Percentiles rank a stretch among this genome's conserved stretches.
These are phyloP conservation scores for Atherinosoma microstoma DNA, from an alignment of 2,797 vertebrate species.

Conservation along the genomic window DNA sequence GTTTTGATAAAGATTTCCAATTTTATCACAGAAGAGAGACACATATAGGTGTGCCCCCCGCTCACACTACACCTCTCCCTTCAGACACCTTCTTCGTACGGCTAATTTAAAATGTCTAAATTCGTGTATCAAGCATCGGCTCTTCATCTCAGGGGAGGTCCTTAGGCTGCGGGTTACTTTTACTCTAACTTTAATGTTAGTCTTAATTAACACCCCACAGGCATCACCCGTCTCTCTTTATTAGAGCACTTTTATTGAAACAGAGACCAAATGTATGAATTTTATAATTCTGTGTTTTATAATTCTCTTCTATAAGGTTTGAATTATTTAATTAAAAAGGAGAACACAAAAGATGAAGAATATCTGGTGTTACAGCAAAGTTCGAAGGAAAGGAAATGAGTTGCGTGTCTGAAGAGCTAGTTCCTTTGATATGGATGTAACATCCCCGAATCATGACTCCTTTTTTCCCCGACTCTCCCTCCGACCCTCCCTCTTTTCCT, in stretches of 20 bases:
- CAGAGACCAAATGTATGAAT: constrained; percentile 1
- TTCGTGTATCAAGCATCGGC: constrained; percentile 16
- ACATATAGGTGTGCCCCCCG: background rate
- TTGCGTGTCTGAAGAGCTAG: constrained; percentile 30
- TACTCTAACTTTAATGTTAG: constrained; percentile 54
- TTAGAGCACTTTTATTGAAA: constrained; percentile 18
- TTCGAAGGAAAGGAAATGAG: constrained; percentile 32
- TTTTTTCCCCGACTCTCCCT: constrained; percentile 49
- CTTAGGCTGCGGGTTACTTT: constrained; percentile 46
- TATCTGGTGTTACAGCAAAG: background rate
- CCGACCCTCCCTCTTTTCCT: constrained; percentile 46
- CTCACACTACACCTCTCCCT: background rate
- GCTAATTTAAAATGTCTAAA: constrained; percentile 46
- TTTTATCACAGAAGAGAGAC: constrained; percentile 12
- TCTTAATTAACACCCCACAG: constrained; percentile 60
- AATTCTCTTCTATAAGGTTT: constrained; percentile 25
- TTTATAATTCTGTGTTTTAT: constrained; percentile 26
- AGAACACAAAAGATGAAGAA: constrained; percentile 12
- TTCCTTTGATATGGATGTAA: constrained; percentile 55
- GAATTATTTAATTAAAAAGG: constrained; percentile 27
- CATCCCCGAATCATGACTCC: constrained; percentile 49
- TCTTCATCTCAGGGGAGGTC: constrained; percentile 49
- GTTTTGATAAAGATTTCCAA: constrained; percentile 35
- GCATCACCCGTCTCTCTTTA: constrained; percentile 29
- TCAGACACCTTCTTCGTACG: constrained; percentile 33